phyloP scores from a whole-genome alignment of 2,797 vertebrate species.

The Lacerta agilis region DNA sequence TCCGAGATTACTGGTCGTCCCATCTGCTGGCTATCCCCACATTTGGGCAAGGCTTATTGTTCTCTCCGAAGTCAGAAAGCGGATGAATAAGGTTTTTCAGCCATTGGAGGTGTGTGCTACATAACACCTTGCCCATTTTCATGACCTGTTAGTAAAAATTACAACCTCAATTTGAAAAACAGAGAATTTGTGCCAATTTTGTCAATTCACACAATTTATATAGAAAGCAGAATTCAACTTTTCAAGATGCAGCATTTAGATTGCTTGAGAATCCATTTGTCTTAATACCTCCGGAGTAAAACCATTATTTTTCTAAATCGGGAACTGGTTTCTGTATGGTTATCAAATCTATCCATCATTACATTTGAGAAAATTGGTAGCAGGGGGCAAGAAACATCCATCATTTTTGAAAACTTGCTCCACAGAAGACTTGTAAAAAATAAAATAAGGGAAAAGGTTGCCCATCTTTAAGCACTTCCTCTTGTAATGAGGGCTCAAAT shows the following conservation, averaged over 20 bases:
- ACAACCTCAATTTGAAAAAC: background rate
- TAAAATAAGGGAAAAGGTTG: too few relatives aligned
- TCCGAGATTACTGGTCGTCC: too few relatives aligned
- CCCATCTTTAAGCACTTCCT: too few relatives aligned
- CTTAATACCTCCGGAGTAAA: too few relatives aligned
- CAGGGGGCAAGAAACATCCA: background rate
- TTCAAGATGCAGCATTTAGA: background rate
- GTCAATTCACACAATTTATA: background rate
- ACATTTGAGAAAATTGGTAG: background rate
- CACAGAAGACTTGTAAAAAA: too few relatives aligned
- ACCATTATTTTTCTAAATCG: too few relatives aligned
- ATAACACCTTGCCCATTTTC: background rate
- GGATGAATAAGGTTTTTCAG: background rate
- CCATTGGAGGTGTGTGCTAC: background rate
- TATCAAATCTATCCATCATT: background rate
- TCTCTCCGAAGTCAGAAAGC: background rate
- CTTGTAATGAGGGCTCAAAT: too few relatives aligned
- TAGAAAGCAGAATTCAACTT: background rate
- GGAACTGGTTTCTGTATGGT: too few relatives aligned
- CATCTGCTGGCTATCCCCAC: too few relatives aligned
- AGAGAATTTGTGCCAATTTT: background rate
- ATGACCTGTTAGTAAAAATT: background rate
- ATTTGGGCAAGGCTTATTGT: too few relatives aligned
- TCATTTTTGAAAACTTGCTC: background rate
- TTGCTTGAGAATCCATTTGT: background rate